Conservation (phyloP, 2,888 invertebrate species). For the Caenorhabditis sp. region DNA sequence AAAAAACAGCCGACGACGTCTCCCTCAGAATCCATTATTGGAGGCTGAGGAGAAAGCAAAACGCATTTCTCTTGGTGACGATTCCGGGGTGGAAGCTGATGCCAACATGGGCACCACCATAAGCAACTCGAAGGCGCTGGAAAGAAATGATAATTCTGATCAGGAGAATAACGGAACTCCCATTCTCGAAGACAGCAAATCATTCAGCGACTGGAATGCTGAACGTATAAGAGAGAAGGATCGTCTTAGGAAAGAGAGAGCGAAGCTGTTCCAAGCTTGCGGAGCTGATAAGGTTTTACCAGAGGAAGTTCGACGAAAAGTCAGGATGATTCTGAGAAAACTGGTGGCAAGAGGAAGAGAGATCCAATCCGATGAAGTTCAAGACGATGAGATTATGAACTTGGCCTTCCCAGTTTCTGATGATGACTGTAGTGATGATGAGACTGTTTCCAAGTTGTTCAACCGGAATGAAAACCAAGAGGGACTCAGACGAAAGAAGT, state of each 20-base stretch:
- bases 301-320: neutral
- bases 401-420: constrained; percentile 40
- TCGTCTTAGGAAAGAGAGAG: constrained; percentile 6
- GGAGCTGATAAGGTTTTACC: constrained; percentile 15
- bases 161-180: constrained; percentile 1
- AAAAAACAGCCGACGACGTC: neutral
- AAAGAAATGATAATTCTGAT: no score
- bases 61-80: constrained; percentile 6
- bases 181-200: constrained; percentile 11
- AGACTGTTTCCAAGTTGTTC: constrained; percentile 16
- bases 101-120: neutral
- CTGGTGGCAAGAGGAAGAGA: constrained; percentile 36
- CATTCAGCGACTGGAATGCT: constrained; percentile 22
- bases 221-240: constrained; percentile 2
- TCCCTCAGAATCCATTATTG: constrained; percentile 8
- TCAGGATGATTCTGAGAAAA: constrained; percentile 37
- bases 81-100: constrained; percentile 30
- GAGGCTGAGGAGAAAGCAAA: constrained; percentile 26
- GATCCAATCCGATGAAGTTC: constrained; percentile 13
- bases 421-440: constrained; percentile 52
- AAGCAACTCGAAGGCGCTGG: neutral
- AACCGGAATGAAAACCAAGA: constrained; percentile 7
- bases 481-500: neutral
- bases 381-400: constrained; percentile 27
- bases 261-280: neutral